phyloP scores from a whole-genome alignment of 2,888 invertebrate species.

The Melangyna quadrimaculata region DNA sequence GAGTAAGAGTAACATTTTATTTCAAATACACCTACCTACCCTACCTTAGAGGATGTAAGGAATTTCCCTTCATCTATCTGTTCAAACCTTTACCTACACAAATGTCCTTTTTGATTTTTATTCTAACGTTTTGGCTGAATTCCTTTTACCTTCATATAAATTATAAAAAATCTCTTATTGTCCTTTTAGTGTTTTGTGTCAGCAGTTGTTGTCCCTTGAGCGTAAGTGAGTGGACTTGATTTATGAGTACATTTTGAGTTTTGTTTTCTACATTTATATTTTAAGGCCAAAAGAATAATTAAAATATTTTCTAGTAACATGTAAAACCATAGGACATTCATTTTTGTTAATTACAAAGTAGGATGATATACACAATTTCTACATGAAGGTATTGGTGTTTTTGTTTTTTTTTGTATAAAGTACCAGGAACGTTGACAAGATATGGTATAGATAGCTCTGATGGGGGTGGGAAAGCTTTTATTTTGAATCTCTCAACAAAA shows the following conservation, averaged over 20 bases:
- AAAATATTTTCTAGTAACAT: background rate
- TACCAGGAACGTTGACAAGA: background rate
- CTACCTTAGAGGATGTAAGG: background rate
- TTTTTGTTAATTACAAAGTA: background rate
- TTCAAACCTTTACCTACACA: too few relatives aligned
- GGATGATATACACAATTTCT: background rate
- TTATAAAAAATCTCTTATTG: background rate
- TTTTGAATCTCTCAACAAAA: background rate
- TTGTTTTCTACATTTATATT: background rate
- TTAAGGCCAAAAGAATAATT: background rate
- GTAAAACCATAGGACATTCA: background rate
- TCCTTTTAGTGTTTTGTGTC: background rate
- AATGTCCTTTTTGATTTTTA: background rate
- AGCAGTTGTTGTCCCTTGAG: background rate
- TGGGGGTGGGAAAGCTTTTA: background rate
- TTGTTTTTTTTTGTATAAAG: background rate
- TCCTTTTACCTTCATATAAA: background rate
- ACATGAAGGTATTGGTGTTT: too few relatives aligned
- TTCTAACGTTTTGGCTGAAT: background rate
- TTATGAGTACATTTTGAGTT: background rate
- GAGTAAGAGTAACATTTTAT: background rate
- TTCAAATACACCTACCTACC: background rate
- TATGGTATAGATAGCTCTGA: too few relatives aligned
- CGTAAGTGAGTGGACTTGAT: constrained; percentile 13
- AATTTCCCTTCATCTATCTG: background rate